Evolutionary conservation across 2,888 invertebrate species (phyloP).

Genomic region (Pelosia muscerda): DNA sequence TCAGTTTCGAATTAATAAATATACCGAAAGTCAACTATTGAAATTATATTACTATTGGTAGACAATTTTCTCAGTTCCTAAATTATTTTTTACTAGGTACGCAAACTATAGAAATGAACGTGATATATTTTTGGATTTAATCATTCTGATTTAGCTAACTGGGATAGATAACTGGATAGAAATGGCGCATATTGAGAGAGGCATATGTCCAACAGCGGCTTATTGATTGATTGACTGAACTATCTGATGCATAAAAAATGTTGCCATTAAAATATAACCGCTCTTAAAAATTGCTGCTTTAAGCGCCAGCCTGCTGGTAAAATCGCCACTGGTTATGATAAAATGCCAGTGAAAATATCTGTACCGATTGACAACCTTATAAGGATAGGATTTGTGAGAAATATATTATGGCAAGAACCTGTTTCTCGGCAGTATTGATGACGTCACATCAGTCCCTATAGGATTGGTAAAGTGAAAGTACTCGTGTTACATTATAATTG

Average conservation of each 20-base stretch:
- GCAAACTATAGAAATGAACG: not conserved
- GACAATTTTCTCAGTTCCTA: not conserved
- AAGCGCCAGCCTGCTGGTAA: too few relatives aligned
- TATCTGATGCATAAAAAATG: not conserved
- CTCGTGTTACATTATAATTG: conserved; percentile 12
- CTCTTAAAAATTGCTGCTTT: not conserved
- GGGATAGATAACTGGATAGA: too few relatives aligned
- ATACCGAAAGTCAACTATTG: not conserved
- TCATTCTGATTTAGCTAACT: too few relatives aligned
- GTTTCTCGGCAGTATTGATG: conserved; percentile 8
- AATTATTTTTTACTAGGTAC: not conserved
- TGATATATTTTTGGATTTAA: too few relatives aligned
- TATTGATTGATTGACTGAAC: too few relatives aligned
- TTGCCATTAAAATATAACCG: not conserved
- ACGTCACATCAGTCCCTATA: conserved; percentile 7
- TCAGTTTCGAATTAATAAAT: conserved; percentile 11
- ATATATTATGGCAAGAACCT: conserved; percentile 1
- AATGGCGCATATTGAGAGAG: too few relatives aligned
- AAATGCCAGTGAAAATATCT: conserved; percentile 9
- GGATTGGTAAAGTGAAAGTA: conserved; percentile 23
- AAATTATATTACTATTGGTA: not conserved
- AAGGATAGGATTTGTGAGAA: conserved; percentile 1
- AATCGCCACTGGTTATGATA: conserved; percentile 7
- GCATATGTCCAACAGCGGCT: too few relatives aligned
- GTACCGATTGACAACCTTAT: conserved; percentile 5